These are phyloP conservation scores for Montipora cactus DNA, from an alignment of 64 coral and sea anemone species.

Conservation along the genomic window DNA sequence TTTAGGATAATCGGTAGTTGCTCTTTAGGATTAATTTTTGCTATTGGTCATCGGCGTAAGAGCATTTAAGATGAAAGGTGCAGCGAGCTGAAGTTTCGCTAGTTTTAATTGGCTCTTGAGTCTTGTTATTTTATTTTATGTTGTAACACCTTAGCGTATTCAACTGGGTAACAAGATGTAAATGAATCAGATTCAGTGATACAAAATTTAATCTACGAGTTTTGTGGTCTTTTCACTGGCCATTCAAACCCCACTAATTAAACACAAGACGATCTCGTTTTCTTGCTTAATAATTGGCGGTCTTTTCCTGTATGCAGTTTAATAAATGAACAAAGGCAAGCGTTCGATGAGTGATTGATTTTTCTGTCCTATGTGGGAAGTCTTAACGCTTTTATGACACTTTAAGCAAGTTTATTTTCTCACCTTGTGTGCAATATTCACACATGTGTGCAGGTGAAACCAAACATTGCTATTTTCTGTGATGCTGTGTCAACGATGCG, in stretches of 20 bases:
- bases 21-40: too few relatives aligned
- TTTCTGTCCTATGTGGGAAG: not conserved
- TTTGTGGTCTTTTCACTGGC: not conserved
- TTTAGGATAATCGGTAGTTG: too few relatives aligned
- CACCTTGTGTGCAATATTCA: constrained; percentile 34
- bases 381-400: constrained; percentile 13
- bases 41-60: too few relatives aligned
- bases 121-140: not conserved
- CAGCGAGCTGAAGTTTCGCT: too few relatives aligned
- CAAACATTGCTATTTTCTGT: constrained; percentile 15
- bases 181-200: not conserved
- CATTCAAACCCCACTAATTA: constrained; percentile 46
- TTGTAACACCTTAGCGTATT: not conserved
- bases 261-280: constrained; percentile 24
- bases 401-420: constrained; percentile 1
- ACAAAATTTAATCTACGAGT: not conserved
- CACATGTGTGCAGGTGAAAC: constrained; percentile 7
- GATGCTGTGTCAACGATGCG: not conserved
- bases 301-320: constrained; percentile 22
- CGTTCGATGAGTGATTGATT: not conserved
- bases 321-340: constrained; percentile 74
- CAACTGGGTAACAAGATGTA: not conserved
- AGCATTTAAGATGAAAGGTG: too few relatives aligned
- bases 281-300: constrained; percentile 40
- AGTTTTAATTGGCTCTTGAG: not conserved